Evolutionary conservation across 2,888 invertebrate genomes (phyloP).

Genomic region (Steinernema hermaphroditum): DNA sequence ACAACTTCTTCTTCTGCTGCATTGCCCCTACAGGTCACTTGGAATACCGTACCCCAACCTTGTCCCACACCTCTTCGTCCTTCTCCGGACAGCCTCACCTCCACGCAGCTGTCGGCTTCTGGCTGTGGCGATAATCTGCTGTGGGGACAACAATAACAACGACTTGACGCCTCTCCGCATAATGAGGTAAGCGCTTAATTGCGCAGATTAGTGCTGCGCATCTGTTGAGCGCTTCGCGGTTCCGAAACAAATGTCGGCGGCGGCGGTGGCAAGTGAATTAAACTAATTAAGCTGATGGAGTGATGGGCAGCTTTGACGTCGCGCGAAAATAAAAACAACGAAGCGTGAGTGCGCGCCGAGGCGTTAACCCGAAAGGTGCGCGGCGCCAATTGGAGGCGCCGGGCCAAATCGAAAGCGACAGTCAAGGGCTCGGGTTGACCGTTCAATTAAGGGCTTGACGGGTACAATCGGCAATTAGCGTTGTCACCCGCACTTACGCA

Average conservation of each 20-base stretch:
- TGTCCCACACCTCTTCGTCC: background rate
- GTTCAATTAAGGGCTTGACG: constrained; percentile 24
- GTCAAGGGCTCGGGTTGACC: background rate
- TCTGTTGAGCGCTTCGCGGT: constrained; percentile 21
- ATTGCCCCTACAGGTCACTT: background rate
- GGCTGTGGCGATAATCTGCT: background rate
- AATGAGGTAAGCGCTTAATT: constrained; percentile 29
- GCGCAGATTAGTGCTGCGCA: constrained; percentile 23
- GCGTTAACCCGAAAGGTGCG: constrained; percentile 23
- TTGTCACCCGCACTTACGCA: constrained; percentile 27
- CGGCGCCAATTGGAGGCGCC: constrained; percentile 15
- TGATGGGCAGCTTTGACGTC: constrained; percentile 25
- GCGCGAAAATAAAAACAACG: constrained; percentile 25
- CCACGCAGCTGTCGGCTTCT: constrained; percentile 22
- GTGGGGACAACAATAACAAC: constrained; percentile 28
- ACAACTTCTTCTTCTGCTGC: background rate
- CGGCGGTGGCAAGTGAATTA: constrained; percentile 22
- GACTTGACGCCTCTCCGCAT: constrained; percentile 24
- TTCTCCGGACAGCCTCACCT: constrained; percentile 1
- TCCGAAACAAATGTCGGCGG: constrained; percentile 22
- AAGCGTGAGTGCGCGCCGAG: constrained; percentile 23
- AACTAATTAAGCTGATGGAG: constrained; percentile 30
- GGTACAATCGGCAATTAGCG: constrained; percentile 20
- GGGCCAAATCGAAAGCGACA: constrained; percentile 27
- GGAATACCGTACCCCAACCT: constrained; percentile 19